phyloP scores from a whole-genome alignment of 2,113 vertebrate species.

The Sorex araneus region DNA sequence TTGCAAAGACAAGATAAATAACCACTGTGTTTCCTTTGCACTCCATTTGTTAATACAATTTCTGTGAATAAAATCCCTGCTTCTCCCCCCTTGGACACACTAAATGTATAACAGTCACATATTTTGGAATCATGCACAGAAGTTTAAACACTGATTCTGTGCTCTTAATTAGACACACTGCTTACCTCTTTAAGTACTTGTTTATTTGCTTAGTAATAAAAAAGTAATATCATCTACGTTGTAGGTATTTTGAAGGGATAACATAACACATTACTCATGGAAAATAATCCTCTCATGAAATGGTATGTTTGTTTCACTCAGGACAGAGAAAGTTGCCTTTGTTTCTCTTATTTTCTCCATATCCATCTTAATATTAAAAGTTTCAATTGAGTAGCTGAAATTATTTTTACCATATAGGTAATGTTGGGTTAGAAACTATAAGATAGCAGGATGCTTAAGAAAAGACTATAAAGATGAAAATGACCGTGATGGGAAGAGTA shows the following conservation, averaged over 20 bases:
- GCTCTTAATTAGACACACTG: background rate
- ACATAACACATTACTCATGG: background rate
- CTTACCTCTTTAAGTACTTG: background rate
- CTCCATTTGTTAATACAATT: background rate
- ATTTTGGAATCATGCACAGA: background rate
- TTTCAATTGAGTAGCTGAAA: background rate
- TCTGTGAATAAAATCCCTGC: background rate
- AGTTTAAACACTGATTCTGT: background rate
- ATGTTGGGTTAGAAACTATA: too few species aligned
- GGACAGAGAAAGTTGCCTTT: too few species aligned
- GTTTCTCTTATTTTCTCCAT: background rate
- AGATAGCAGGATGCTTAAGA: background rate
- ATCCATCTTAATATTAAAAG: background rate
- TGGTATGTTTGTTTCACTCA: too few species aligned
- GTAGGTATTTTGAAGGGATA: background rate
- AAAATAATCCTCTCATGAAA: background rate
- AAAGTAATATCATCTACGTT: background rate
- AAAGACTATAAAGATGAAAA: background rate
- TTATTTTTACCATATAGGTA: background rate
- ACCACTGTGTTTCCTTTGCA: background rate
- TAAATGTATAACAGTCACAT: too few species aligned
- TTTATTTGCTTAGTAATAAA: background rate
- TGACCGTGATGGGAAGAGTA: too few species aligned
- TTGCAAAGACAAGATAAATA: background rate
- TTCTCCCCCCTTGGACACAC: background rate